Percentiles rank a stretch among this genome's conserved stretches.
Evolutionary conservation across 2,888 invertebrate genomes (phyloP).

Genomic region (Trypoxylon attenuatum): DNA sequence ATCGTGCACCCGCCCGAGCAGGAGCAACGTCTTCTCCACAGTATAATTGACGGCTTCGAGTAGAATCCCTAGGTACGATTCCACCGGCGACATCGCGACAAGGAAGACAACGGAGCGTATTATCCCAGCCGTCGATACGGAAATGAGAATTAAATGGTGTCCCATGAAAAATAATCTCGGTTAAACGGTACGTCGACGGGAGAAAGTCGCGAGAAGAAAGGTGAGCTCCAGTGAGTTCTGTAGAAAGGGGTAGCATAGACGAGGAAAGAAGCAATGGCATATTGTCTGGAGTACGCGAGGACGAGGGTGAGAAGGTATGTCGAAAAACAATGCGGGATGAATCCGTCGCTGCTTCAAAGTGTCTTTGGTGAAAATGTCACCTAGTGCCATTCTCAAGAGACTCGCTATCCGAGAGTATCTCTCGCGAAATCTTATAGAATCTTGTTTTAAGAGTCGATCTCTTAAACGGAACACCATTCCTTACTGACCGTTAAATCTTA

Average conservation of each 20-base stretch:
- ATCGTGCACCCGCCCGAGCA: background rate
- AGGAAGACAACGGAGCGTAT: background rate
- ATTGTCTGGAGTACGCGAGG: constrained; percentile 45
- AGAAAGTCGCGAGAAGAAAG: too few species aligned
- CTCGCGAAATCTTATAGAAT: too few species aligned
- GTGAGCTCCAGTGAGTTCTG: too few species aligned
- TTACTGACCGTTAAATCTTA: too few species aligned
- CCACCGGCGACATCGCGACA: background rate
- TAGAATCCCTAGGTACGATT: too few species aligned
- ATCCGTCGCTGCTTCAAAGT: too few species aligned
- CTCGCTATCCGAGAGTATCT: background rate
- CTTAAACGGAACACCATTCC: too few species aligned
- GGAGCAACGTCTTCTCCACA: background rate
- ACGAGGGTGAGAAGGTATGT: constrained; percentile 48
- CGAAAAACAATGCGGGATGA: constrained; percentile 60
- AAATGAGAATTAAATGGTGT: too few species aligned
- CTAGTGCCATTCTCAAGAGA: constrained; percentile 49
- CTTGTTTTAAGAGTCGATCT: too few species aligned
- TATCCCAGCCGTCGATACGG: too few species aligned
- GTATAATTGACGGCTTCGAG: background rate
- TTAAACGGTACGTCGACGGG: background rate
- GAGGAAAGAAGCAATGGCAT: constrained; percentile 44
- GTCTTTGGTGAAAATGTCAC: constrained; percentile 65
- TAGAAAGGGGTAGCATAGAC: too few species aligned
- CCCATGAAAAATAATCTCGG: too few species aligned